Evolutionary conservation across 2,888 invertebrate genomes (phyloP).

Genomic region (Tyria jacobaeae): DNA sequence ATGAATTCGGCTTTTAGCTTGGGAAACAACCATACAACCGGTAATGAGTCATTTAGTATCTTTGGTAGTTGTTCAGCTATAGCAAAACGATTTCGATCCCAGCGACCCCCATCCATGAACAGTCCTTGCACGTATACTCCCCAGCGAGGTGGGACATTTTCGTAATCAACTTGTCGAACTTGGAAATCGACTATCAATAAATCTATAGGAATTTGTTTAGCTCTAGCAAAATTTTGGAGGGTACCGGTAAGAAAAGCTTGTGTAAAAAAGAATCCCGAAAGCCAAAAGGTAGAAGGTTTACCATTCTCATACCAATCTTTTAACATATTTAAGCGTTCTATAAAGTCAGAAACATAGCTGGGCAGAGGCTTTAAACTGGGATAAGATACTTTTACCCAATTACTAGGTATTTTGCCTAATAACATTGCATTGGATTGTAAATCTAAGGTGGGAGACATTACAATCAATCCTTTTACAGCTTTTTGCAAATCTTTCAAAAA

Average conservation of each 20-base stretch:
- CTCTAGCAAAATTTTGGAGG: slow-evolving; percentile 95
- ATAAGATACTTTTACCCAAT: slow-evolving; percentile 94
- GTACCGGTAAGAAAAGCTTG: slow-evolving; percentile 97
- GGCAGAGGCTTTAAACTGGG: slow-evolving; percentile 95
- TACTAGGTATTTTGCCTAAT: slow-evolving; percentile 91
- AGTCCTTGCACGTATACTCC: slow-evolving; percentile 91
- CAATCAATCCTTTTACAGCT: slow-evolving; percentile 94
- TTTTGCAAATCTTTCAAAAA: slow-evolving; percentile 92
- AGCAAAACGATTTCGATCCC: slow-evolving; percentile 88
- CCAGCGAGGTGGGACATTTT: slow-evolving; percentile 79
- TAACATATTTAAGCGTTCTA: slow-evolving; percentile 91
- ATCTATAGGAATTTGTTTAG: slow-evolving; percentile 95
- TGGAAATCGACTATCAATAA: slow-evolving; percentile 91
- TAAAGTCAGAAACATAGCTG: slow-evolving; percentile 93
- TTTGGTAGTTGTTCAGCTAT: slow-evolving; percentile 94
- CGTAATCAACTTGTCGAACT: slow-evolving; percentile 83
- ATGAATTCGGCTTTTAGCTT: slow-evolving; percentile 80
- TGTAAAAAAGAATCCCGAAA: slow-evolving; percentile 97
- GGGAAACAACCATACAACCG: slow-evolving; percentile 92
- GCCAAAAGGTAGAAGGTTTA: slow-evolving; percentile 95
- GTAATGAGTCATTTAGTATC: slow-evolving; percentile 92
- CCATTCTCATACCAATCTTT: slow-evolving; percentile 89
- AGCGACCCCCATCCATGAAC: slow-evolving; percentile 95
- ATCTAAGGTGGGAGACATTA: slow-evolving; percentile 95
- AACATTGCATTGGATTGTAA: slow-evolving; percentile 89